Evolutionary conservation across 2,797 vertebrate species (phyloP), one percentile per base, ranked within the genome.

Genomic region (Microtus agrestis): DNA sequence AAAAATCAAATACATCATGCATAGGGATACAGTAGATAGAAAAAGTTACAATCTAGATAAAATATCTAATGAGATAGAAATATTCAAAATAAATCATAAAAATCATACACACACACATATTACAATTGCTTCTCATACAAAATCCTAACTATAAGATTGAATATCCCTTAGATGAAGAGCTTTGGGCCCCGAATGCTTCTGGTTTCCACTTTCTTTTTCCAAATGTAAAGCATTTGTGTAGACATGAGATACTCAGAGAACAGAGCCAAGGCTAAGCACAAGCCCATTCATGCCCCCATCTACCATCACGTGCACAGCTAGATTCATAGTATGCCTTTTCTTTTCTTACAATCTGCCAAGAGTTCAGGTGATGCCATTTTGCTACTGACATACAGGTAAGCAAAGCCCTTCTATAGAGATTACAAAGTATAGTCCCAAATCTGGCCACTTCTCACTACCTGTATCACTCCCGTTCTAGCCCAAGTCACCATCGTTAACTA

Each of bases 1-100:
- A 89, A 95, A 84, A 74, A 76, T 86, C 1, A 96, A 95, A 93
- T 54, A 89, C 82, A 87, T 29, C 63, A 91, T 85, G 51, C 48
- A 84, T 51, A 93, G 21, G 89, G 77, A 87, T 51, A 96, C 0
- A 94, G 25, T 14, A 95, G 25, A 74, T 3, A 91, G 21, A 89
- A 37, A 34, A 94, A 67, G 43, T 63, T 82, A 89, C 3, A 91
- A 56, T 89, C 46, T 77, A 87, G n/a, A 93, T 87, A 92, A 88
- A 87, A 59, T 37, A 77, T 51, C 77, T 92, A 95, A 74, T 71
- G 48, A 87, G 17, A 81, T 1, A 93, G 67, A 94, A 91, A 91
- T 78, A 96, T 76, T 90, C 10, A 76, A 90, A 96, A 85, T 63
- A 73, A 92, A 73, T 84, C 46, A 91, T 15, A 85, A 76, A 85